Conservation (phyloP, 2,888 invertebrate genomes). For the Ennomos quercinarius region DNA sequence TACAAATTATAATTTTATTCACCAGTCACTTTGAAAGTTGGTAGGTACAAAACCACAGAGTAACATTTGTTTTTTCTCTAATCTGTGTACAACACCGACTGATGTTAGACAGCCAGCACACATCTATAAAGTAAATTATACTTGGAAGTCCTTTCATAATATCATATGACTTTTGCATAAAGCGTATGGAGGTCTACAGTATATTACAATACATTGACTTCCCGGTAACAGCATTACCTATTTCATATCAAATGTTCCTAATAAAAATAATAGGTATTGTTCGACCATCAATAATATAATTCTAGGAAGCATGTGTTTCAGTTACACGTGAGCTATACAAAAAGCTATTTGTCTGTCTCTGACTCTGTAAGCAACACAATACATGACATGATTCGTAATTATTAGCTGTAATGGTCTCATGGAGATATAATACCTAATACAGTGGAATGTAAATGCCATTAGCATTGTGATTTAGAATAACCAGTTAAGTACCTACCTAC, state of each 20-base stretch:
- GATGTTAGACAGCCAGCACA: too few relatives aligned
- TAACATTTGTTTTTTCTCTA: too few relatives aligned
- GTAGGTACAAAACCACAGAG: too few relatives aligned
- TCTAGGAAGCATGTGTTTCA: conserved; percentile 36
- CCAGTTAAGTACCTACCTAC: too few relatives aligned
- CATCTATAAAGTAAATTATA: too few relatives aligned
- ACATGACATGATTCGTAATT: conserved; percentile 9
- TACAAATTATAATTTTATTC: too few relatives aligned
- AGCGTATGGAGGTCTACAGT: conserved; percentile 28
- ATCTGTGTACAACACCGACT: too few relatives aligned
- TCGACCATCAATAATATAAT: conserved; percentile 32
- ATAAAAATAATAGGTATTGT: conserved; percentile 38
- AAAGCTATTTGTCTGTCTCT: too few relatives aligned
- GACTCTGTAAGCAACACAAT: neutral
- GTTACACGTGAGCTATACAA: conserved; percentile 2
- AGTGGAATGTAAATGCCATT: conserved; percentile 24
- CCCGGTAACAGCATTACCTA: conserved; percentile 35
- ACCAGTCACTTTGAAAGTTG: too few relatives aligned
- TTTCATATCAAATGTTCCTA: conserved; percentile 35
- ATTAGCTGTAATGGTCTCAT: conserved; percentile 1
- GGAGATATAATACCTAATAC: conserved; percentile 6
- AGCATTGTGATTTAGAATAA: conserved; percentile 3
- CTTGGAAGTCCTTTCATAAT: too few relatives aligned
- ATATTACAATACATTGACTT: conserved; percentile 35
- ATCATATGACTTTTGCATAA: conserved; percentile 20